These are phyloP conservation scores for Nycticryphes semicollaris DNA, from an alignment of 2,113 vertebrate species.

Conservation along the genomic window DNA sequence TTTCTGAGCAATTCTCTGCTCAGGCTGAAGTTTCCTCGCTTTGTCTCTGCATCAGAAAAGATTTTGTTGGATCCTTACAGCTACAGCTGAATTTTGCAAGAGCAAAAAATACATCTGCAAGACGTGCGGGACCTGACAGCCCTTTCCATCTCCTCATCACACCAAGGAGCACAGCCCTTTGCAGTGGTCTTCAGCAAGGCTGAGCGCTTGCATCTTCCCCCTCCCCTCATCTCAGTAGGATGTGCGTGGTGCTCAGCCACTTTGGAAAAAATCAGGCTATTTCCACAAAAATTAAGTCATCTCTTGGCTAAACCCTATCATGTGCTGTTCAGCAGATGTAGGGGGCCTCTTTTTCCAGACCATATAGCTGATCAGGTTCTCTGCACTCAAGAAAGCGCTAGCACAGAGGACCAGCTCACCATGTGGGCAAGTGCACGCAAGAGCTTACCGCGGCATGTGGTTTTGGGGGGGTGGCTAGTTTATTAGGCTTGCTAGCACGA, in stretches of 20 bases:
- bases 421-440: background rate
- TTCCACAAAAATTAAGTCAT: constrained; percentile 25
- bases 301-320: constrained; percentile 19
- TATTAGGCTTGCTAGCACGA: background rate
- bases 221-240: background rate
- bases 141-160: background rate
- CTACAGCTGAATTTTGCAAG: background rate
- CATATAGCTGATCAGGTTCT: background rate
- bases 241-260: background rate
- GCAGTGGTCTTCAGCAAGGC: background rate
- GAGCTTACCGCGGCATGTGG: background rate
- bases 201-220: background rate
- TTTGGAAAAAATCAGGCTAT: background rate
- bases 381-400: background rate
- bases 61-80: background rate
- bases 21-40: background rate
- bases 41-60: background rate
- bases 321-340: constrained; percentile 50
- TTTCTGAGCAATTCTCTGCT: background rate
- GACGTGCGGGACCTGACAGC: background rate
- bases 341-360: background rate
- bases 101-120: background rate
- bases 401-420: background rate
- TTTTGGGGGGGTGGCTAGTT: background rate
- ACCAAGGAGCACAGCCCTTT: background rate